phyloP scores from a whole-genome alignment of 2,113 vertebrate genomes.

The Glareola pratincola region DNA sequence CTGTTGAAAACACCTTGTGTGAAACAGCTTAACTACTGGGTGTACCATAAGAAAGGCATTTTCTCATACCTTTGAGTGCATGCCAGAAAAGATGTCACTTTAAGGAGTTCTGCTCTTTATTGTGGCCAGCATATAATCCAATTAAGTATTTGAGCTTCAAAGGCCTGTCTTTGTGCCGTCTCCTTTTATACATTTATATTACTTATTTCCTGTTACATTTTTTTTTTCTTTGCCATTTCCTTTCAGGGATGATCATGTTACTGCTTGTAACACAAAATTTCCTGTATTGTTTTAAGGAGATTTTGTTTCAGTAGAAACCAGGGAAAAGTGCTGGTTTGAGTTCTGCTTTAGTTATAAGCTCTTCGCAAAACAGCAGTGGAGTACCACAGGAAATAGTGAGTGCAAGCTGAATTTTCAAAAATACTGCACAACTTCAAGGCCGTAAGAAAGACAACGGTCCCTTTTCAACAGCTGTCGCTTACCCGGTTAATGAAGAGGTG shows the following conservation, averaged over 20 bases:
- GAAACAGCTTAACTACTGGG: not conserved
- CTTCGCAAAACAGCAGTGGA: not conserved
- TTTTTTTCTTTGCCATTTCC: not conserved
- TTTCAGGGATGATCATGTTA: not conserved
- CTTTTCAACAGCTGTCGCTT: not conserved
- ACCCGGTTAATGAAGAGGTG: not conserved
- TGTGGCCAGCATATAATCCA: constrained; percentile 36
- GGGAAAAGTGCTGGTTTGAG: not conserved
- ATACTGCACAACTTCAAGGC: not conserved
- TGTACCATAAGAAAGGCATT: not conserved
- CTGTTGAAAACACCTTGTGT: not conserved
- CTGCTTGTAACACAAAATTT: not conserved
- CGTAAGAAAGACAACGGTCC: not conserved
- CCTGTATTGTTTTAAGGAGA: not conserved
- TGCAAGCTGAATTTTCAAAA: not conserved
- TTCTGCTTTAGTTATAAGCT: not conserved
- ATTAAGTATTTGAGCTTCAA: constrained; percentile 48
- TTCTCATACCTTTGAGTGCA: constrained; percentile 18
- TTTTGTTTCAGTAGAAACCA: not conserved
- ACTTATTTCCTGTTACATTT: not conserved
- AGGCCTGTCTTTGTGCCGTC: not conserved
- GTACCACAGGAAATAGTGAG: not conserved
- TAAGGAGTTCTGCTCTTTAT: constrained; percentile 28
- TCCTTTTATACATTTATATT: not conserved
- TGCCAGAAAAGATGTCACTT: constrained; percentile 6